Evolutionary conservation across 2,113 vertebrate species (phyloP), one percentile per base, ranked within the genome.

Genomic region (Pipra filicauda): DNA sequence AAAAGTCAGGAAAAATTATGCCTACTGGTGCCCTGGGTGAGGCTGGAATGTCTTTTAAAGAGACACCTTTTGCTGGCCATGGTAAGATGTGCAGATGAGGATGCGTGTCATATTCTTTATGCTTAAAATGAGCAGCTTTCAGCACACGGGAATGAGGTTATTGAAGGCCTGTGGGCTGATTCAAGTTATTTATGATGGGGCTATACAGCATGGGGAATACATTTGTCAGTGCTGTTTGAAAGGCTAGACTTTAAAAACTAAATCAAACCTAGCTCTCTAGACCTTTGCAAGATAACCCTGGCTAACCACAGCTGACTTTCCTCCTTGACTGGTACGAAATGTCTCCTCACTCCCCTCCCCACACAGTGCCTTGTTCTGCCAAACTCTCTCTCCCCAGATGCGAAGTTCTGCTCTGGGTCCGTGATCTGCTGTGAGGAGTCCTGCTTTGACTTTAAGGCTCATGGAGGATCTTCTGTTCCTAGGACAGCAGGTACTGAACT

Each of bases 381-480:
- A 82, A 86, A 86, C 28, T 81, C 76, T 95, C 31, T 95, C 70
- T 93, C 66, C 58, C 30, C 57, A 95, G 96, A 95, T 46, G 75
- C 1, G 0, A 97, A 92, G 89, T 41, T 91, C 77, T 95, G 93
- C 84, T 78, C 94, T 1, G 92, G 94, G 48, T 48, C 22, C 0
- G 86, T 95, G 95, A 91, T 95, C 83, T 89, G 88, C 92, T 94
- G 69, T 0, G 84, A 92, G 35, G 95, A 95, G 76, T 59, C 94
- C 91, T 95, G 93, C 1, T 0, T 26, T 65, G 94, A 95, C 84
- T 89, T 89, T 88, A 95, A 89, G 89, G 95, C 95, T 89, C 94
- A 97, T 97, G 96, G 96, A 96, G 91, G 95, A 95, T 95, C 91
- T 89, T 78, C 89, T 82, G 54, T 33, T 92, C 91, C 93, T 8